Evolutionary conservation across 2,888 invertebrate species (phyloP), one percentile per base, ranked within the genome.

Genomic region (Conistra vaccinii): DNA sequence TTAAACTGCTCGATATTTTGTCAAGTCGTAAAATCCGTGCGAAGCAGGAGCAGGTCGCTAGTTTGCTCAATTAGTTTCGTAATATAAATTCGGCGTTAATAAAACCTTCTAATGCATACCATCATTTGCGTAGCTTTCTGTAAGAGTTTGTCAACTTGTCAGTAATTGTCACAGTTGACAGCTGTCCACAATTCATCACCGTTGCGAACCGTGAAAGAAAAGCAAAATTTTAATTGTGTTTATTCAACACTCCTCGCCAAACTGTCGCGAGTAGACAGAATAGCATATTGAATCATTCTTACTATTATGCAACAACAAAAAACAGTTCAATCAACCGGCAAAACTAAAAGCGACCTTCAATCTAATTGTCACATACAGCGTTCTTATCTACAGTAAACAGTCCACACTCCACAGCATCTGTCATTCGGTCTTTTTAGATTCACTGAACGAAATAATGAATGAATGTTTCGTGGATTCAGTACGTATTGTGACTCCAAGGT

Each of bases 301-400:
- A 26, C 10, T 55, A 48, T 55, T 73, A 80, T 26, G 10, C n/a
- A 57, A 61, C 2, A 26, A 42, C 32, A 78, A 58, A 20, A 63
- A 67, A 48, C 60, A 26, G 60, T 69, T 73, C 65, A 66, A 48
- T 69, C 84, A 61, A 66, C 84, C 26, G 35, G 9, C 57, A 48
- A 73, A 57, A 72, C 32, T 29, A 2, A 35, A 45, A 12, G 9
- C 20, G 72, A 69, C 82, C 82, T 83, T 85, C 67, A 70, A 39
- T 45, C 55, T 67, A 67, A 69, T 73, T 74, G 85, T 78, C 73
- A 70, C 55, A 58, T 83, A 77, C 74, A 1, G 0, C 42, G 76
- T 83, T 87, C 61, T 73, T 72, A 81, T 85, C 76, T 81, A 72
- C 60, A 76, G 3, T 76, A 83, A 73, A 80, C 87, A 73, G 7